Conservation (phyloP, 1,140 invertebrate species). For the Magallana ariakensis region DNA sequence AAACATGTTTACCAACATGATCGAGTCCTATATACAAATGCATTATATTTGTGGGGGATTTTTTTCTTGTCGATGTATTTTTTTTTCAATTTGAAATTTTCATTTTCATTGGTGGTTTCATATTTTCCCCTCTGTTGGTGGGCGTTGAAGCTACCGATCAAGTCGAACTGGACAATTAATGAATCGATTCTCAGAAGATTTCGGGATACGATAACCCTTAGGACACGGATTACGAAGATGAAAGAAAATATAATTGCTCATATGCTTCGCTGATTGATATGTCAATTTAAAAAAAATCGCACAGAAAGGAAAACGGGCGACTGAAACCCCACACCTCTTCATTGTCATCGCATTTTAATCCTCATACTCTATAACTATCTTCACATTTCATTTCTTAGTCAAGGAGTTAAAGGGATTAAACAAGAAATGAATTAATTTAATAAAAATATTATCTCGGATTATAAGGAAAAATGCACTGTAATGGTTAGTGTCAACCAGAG, state of each 20-base stretch:
- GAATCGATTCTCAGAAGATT: not conserved
- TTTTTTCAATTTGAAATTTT: not conserved
- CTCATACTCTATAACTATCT: not conserved
- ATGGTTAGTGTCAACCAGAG: too few species aligned
- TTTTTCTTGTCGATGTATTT: not conserved
- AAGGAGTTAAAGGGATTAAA: not conserved
- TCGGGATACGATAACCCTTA: not conserved
- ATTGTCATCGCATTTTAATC: not conserved
- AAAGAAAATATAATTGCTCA: slow-evolving; percentile 6
- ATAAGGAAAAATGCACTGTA: not conserved
- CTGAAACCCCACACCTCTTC: not conserved
- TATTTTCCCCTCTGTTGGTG: not conserved
- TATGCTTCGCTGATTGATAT: slow-evolving; percentile 10
- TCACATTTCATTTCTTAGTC: not conserved
- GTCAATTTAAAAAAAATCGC: not conserved
- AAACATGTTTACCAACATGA: not conserved
- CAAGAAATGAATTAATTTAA: not conserved
- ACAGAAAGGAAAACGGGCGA: not conserved
- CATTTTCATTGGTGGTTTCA: too few species aligned
- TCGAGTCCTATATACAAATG: too few species aligned
- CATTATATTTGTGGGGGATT: slow-evolving; percentile 23
- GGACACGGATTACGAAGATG: not conserved
- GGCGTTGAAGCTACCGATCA: not conserved
- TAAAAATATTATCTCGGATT: not conserved
- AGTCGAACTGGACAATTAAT: not conserved